Evolutionary conservation across 2,888 invertebrate species (phyloP), one percentile per base, ranked within the genome.

Genomic region (Nemotelus pantherinus): DNA sequence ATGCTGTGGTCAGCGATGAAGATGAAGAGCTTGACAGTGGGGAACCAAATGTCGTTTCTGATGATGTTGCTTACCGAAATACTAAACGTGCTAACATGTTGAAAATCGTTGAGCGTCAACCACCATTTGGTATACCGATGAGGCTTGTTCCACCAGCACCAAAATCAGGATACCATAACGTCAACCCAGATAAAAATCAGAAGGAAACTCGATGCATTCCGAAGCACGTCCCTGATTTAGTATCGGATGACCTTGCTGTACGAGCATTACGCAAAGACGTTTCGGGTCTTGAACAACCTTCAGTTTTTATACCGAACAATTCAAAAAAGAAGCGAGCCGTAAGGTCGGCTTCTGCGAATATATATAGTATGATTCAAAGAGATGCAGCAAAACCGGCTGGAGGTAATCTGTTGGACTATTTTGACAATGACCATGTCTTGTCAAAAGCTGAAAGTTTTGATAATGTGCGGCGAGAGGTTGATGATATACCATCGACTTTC

Each of bases 81-180:
- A 91, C 95, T 79, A 93, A 93, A 83, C 91, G 93, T 84, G 92
- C 93, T 7, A 95, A 95, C 82, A 90, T 90, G 67, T 86, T 92
- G 60, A 93, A 92, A 85, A 90, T 93, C 4, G 84, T 91, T 2
- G 95, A 96, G 75, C 94, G 93, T 25, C 96, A 96, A 84, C 95
- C 95, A 55, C 95, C 94, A 1, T 97, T 97, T 85, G 96, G 96
- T 41, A 96, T 97, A 83, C 96, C 96, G 0, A 85, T 96, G 55
- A 94, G 95, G 2, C 95, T 95, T 9, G 92, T 95, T 43, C 90
- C 93, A 0, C 92, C 93, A 2, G 93, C 95, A 3, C 91, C 95
- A 0, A 92, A 92, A 79, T 94, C 92, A 82, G 95, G 96, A 85
- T 97, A 97, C 84, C 88, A 96, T 77, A 95, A 95, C 84, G 93